A percentile compares a stretch with the other conserved stretches of the same genome.
Conservation (phyloP, 1,140 invertebrate species). For the Mizuhopecten yessoensis region DNA sequence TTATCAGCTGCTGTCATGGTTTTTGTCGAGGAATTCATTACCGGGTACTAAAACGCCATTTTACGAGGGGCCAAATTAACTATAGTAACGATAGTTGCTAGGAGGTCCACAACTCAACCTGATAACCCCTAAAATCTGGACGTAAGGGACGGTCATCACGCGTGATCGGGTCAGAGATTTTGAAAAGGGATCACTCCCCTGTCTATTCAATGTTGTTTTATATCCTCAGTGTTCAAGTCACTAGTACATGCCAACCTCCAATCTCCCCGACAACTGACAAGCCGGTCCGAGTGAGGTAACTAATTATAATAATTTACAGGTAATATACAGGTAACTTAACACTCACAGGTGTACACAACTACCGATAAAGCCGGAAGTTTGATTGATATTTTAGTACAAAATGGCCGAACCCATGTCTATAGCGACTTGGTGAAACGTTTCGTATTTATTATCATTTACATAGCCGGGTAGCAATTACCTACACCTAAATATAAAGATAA, state of each 20-base stretch:
- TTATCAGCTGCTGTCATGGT: background rate
- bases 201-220: background rate
- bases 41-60: background rate
- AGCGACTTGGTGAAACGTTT: slow-evolving; percentile 4
- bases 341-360: background rate
- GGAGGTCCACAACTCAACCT: background rate
- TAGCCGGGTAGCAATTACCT: background rate
- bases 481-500: background rate
- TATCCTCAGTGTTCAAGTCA: background rate
- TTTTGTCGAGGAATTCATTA: slow-evolving; percentile 7
- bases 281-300: background rate
- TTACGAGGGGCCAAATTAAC: background rate
- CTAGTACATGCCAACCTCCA: background rate
- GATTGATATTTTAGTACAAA: background rate
- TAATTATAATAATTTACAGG: slow-evolving; percentile 33
- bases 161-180: background rate
- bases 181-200: background rate
- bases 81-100: slow-evolving; percentile 4
- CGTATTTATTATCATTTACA: background rate
- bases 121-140: background rate
- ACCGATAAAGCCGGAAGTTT: background rate
- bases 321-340: background rate
- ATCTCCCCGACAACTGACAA: background rate
- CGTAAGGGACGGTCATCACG: slow-evolving; percentile 9
- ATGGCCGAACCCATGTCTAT: background rate